phyloP scores from a whole-genome alignment of 2,888 invertebrate species.

The Synergus laeviventris region DNA sequence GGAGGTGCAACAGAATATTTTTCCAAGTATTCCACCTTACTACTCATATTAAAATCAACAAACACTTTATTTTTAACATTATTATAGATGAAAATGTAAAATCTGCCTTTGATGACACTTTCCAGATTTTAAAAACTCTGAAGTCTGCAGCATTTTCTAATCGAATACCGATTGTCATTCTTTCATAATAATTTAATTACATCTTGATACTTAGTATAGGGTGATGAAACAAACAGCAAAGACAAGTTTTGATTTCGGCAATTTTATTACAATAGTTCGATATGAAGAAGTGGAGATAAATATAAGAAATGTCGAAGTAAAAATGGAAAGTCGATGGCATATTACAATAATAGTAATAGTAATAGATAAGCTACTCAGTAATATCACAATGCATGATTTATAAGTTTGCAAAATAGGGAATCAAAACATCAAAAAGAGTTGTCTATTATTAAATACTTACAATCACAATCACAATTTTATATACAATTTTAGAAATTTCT shows the following conservation, averaged over 20 bases:
- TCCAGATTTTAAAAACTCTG: not conserved
- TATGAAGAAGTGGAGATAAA: slow-evolving; percentile 76
- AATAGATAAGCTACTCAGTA: slow-evolving; percentile 73
- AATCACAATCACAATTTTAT: slow-evolving; percentile 20
- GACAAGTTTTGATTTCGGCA: slow-evolving; percentile 62
- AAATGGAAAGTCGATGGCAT: slow-evolving; percentile 72
- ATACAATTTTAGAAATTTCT: slow-evolving; percentile 13
- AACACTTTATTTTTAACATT: slow-evolving; percentile 6
- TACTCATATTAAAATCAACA: slow-evolving; percentile 57
- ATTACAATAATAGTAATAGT: slow-evolving; percentile 60
- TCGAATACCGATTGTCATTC: slow-evolving; percentile 33
- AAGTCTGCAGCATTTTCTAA: not conserved
- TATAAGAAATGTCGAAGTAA: slow-evolving; percentile 75
- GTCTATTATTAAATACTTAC: slow-evolving; percentile 28
- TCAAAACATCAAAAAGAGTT: slow-evolving; percentile 45
- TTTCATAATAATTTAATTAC: not conserved
- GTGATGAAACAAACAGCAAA: slow-evolving; percentile 26
- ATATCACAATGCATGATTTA: slow-evolving; percentile 76
- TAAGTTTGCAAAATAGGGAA: slow-evolving; percentile 71
- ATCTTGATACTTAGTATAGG: not conserved
- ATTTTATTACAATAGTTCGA: slow-evolving; percentile 74
- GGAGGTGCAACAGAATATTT: slow-evolving; percentile 69
- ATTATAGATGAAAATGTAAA: slow-evolving; percentile 30
- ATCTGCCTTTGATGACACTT: slow-evolving; percentile 11
- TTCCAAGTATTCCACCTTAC: slow-evolving; percentile 62